phyloP scores from a whole-genome alignment of 1,140 invertebrate genomes.

The Ruditapes philippinarum region DNA sequence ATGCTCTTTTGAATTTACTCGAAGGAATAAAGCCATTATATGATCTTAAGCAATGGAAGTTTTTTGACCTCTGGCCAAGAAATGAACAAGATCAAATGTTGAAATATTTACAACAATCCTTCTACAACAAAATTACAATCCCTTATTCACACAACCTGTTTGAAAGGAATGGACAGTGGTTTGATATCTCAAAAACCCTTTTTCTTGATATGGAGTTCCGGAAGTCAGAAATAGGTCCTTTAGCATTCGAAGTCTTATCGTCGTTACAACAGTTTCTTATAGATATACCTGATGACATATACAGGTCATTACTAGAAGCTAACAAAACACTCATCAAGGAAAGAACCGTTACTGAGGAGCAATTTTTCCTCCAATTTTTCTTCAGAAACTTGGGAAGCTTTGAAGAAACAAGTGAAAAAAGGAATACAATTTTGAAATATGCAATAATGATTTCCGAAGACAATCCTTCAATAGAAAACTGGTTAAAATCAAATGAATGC shows the following conservation, averaged over 20 bases:
- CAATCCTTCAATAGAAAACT: background rate
- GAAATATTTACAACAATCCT: background rate
- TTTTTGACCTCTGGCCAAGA: constrained; percentile 47
- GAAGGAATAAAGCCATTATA: background rate
- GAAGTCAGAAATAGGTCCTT: background rate
- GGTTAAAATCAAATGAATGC: constrained; percentile 32
- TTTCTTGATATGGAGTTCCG: constrained; percentile 59
- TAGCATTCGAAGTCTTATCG: background rate
- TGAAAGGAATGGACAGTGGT: constrained; percentile 15
- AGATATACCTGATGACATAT: constrained; percentile 15
- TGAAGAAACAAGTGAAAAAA: background rate
- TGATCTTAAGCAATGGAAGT: constrained; percentile 12
- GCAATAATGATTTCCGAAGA: background rate
- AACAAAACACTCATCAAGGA: background rate
- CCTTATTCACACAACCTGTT: background rate
- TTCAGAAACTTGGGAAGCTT: constrained; percentile 54
- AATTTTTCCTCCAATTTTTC: constrained; percentile 62
- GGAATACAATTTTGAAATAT: constrained; percentile 6
- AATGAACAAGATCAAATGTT: background rate
- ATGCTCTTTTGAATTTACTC: constrained; percentile 47
- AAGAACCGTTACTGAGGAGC: constrained; percentile 41
- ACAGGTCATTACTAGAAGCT: background rate
- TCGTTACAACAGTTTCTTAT: background rate
- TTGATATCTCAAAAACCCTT: constrained; percentile 13
- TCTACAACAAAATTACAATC: background rate